Evolutionary conservation across 2,888 invertebrate genomes (phyloP).

Genomic region (Odontomyia ornata): DNA sequence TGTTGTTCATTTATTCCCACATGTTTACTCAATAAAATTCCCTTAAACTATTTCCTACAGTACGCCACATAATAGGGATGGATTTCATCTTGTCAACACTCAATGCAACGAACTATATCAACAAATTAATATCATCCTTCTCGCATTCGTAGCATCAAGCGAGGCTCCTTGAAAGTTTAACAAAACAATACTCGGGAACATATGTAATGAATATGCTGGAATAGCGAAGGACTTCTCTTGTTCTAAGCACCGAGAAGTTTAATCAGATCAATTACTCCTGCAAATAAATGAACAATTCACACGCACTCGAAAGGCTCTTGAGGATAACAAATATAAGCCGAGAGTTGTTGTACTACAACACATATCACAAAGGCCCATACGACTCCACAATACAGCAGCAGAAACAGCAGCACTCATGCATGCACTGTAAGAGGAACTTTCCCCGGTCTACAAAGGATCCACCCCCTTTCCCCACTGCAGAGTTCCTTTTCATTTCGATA

Average conservation of each 20-base stretch:
- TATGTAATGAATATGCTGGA: conserved; percentile 31
- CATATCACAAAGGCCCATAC: conserved; percentile 8
- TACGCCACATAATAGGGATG: background rate
- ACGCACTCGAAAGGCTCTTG: conserved; percentile 46
- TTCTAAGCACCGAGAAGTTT: conserved; percentile 40
- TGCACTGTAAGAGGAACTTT: conserved; percentile 21
- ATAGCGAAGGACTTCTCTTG: conserved; percentile 12
- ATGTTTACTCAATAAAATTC: no score
- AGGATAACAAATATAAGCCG: conserved; percentile 35
- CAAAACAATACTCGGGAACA: conserved; percentile 27
- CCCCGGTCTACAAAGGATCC: conserved; percentile 7
- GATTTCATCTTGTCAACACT: conserved; percentile 15
- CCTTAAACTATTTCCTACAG: background rate
- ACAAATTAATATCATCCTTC: conserved; percentile 17
- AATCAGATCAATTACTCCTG: conserved; percentile 50
- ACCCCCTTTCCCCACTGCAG: no score
- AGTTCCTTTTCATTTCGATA: conserved; percentile 12
- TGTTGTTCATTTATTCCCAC: no score
- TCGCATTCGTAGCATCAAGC: background rate
- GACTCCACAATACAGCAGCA: background rate
- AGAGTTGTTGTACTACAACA: conserved; percentile 32
- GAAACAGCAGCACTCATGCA: no score
- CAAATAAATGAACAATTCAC: conserved; percentile 49
- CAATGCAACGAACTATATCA: background rate
- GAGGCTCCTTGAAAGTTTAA: conserved; percentile 33